Evolutionary conservation across 2,113 vertebrate species (phyloP).

Genomic region (Philantomba maxwellii): DNA sequence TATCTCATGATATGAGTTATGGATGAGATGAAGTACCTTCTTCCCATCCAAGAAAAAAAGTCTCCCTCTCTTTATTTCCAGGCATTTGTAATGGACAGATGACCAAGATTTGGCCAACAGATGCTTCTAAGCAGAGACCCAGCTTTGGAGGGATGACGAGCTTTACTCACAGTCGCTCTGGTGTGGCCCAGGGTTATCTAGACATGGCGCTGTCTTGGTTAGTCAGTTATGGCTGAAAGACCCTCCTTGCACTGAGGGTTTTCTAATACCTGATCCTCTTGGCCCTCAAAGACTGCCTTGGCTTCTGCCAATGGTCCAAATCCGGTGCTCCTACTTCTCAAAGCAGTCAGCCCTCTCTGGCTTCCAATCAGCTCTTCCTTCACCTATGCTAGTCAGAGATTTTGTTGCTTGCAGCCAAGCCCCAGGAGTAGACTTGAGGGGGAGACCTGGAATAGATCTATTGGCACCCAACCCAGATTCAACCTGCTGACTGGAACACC

Average conservation of each 20-base stretch:
- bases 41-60: background rate
- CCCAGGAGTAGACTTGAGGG: background rate
- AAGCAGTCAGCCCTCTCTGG: background rate
- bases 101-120: background rate
- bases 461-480: background rate
- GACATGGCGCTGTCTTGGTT: background rate
- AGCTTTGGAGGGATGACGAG: background rate
- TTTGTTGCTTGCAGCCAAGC: background rate
- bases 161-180: background rate
- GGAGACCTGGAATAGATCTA: background rate
- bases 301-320: background rate
- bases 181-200: background rate
- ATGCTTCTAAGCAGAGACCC: background rate
- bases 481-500: background rate
- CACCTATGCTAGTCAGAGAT: background rate
- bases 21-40: background rate
- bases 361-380: background rate
- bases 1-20: background rate
- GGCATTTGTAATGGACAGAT: background rate
- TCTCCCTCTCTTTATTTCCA: background rate
- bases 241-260: rapidly evolving
- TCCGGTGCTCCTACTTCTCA: background rate
- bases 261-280: background rate
- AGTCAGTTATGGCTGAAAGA: background rate
- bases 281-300: background rate